Base-by-base conservation (phyloP, 2,888 invertebrate species). In the Tupiocoris notatus region DNA sequence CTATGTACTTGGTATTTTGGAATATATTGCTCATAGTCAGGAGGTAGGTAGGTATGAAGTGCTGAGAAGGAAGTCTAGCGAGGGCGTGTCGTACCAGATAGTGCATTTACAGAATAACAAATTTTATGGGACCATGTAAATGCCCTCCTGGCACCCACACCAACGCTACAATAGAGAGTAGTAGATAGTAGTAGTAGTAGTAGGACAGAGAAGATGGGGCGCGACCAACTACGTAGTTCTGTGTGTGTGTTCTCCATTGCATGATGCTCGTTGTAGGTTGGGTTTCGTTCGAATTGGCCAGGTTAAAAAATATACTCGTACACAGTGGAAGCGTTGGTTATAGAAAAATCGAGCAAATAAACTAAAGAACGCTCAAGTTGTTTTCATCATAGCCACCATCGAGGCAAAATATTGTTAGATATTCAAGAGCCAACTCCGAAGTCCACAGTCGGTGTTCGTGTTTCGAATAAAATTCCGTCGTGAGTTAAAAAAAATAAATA, bases 51-150 rank as follows among this genome's bases (percentile, higher is more conserved):
- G 71, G 39, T 61, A 71, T 71, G 71, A 62, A 61, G 66, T 71
- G 78, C 64, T 74, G 79, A 64, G 80, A 77, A 71, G 86, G 85
- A 82, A 74, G 85, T 85, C 84, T 87, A 88, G 86, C 87, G 86
- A 87, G 89, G 91, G 92, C 90, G 91, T 94, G 94, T 94, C 95
- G 96, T 96, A 96, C 96, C 95, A 96, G 95, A 96, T 95, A 95
- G 96, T 96, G 96, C 96, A 96, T 96, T 96, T 96, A 96, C 96
- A 96, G 90, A 88, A 87, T 39, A 88, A 85, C 84, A 83, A 83
- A 84, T 82, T 80, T 80, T 70, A 83, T 83, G 39, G 1, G 83
- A 84, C 86, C 85, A 86, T 95, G 95, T 94, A 96, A 95, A 96
- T 94, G 93, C 96, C 94, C 94, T 90, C 92, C 96, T 96, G 96